Conservation (phyloP, 1,140 invertebrate species). For the Eriosoma lanigerum region DNA sequence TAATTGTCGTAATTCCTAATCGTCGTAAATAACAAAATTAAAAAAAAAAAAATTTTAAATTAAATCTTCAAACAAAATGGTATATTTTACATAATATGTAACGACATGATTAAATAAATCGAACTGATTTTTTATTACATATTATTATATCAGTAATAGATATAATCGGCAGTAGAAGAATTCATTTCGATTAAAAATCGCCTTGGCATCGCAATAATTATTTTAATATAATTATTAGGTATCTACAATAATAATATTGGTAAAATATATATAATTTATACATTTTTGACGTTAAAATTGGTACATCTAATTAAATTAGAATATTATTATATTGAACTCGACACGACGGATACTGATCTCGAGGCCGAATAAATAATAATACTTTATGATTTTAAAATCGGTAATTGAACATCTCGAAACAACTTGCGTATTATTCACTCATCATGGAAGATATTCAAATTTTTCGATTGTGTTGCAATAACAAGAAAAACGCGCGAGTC, state of each 20-base stretch:
- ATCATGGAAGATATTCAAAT: too few relatives aligned
- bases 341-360: neutral
- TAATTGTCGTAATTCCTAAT: too few relatives aligned
- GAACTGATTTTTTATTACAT: too few relatives aligned
- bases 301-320: neutral
- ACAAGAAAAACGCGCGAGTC: neutral
- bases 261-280: neutral
- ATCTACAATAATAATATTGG: neutral
- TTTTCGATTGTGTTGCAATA: neutral
- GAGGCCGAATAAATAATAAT: constrained; percentile 23
- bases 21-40: too few relatives aligned
- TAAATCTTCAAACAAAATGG: too few relatives aligned
- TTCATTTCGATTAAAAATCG: neutral
- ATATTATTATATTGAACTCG: neutral
- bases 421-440: too few relatives aligned
- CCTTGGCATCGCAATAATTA: neutral
- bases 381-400: neutral
- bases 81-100: too few relatives aligned
- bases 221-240: too few relatives aligned
- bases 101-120: too few relatives aligned
- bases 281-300: neutral
- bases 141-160: too few relatives aligned
- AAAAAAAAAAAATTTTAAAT: too few relatives aligned
- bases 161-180: neutral
- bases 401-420: neutral